phyloP scores from a whole-genome alignment of 2,113 vertebrate species.

The Xenopus tropicalis region DNA sequence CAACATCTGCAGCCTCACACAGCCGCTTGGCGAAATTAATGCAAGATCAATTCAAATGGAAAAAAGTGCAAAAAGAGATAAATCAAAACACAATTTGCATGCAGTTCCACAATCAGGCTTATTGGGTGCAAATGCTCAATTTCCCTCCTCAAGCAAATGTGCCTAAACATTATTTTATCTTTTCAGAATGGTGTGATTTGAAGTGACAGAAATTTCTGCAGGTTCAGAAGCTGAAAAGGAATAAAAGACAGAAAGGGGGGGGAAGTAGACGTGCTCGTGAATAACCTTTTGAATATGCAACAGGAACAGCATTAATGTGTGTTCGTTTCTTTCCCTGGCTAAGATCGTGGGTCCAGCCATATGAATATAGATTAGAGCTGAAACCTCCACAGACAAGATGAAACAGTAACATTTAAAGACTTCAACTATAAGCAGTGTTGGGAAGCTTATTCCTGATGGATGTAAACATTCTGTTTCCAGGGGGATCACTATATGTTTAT shows the following conservation, averaged over 20 bases:
- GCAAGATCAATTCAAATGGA: constrained; percentile 84
- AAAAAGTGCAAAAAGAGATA: constrained; percentile 80
- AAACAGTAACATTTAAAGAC: not conserved
- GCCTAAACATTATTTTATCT: constrained; percentile 72
- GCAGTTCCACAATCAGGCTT: constrained; percentile 76
- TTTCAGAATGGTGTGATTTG: constrained; percentile 67
- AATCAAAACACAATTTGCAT: constrained; percentile 84
- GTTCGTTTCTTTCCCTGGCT: constrained; percentile 45
- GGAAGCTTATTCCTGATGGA: not conserved
- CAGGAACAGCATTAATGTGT: constrained; percentile 69
- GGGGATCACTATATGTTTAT: not conserved
- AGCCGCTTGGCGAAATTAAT: constrained; percentile 77
- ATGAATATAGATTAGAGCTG: not conserved
- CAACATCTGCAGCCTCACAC: constrained; percentile 82
- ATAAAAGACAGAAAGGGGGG: constrained; percentile 22
- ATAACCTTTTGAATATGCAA: constrained; percentile 65
- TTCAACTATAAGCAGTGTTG: not conserved
- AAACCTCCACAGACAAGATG: not conserved
- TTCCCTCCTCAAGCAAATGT: constrained; percentile 70
- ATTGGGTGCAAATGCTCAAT: constrained; percentile 74
- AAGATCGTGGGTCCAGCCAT: not conserved
- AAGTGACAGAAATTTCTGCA: constrained; percentile 71
- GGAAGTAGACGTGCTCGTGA: constrained; percentile 44
- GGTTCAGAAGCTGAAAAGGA: constrained; percentile 64
- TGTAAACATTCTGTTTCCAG: not conserved